Percentiles rank a stretch among this genome's conserved stretches.
phyloP scores from a whole-genome alignment of 2,113 vertebrate species.

The Agapornis roseicollis region DNA sequence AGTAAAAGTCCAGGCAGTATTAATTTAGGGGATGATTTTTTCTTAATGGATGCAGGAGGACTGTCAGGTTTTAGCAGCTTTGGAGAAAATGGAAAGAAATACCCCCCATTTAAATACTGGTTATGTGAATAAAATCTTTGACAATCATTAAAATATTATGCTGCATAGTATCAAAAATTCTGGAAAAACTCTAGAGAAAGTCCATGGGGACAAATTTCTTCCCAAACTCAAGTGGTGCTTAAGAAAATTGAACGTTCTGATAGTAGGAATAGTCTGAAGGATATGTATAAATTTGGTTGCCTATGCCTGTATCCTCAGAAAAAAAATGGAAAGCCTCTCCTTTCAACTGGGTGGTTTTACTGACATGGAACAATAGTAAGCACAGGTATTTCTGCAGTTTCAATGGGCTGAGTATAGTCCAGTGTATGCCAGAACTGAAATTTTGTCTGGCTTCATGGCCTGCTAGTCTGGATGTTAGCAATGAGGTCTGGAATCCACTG shows the following conservation, averaged over 20 bases:
- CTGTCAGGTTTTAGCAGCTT: background rate
- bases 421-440: background rate
- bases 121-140: background rate
- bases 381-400: background rate
- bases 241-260: background rate
- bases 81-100: background rate
- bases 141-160: background rate
- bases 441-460: background rate
- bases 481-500: background rate
- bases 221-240: background rate
- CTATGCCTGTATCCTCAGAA: background rate
- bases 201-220: background rate
- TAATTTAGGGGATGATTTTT: background rate
- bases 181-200: background rate
- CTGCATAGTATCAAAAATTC: background rate
- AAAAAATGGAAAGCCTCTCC: background rate
- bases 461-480: background rate
- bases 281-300: background rate
- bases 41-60: background rate
- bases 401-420: background rate
- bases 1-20: background rate
- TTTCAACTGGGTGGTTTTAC: background rate
- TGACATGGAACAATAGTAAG: background rate
- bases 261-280: background rate
- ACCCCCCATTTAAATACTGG: background rate